Evolutionary conservation across 2,113 vertebrate genomes (phyloP).

Genomic region (Neopipo cinnamomea): DNA sequence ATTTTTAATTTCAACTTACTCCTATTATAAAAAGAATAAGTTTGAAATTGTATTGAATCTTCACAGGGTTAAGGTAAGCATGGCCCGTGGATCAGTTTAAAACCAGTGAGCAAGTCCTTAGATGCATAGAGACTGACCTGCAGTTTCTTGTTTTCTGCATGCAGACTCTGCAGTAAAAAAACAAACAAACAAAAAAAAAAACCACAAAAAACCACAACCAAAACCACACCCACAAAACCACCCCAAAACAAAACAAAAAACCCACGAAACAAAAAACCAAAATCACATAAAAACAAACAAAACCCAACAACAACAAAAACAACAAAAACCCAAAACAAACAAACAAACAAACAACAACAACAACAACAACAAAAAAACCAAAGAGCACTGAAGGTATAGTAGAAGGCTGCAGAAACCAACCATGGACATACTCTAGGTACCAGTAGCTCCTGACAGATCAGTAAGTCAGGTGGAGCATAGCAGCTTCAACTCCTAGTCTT

Average conservation of each 20-base stretch:
- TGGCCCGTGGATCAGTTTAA: neutral
- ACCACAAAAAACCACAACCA: too few species aligned
- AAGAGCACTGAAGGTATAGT: neutral
- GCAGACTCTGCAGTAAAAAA: neutral
- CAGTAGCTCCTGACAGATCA: neutral
- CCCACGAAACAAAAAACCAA: too few species aligned
- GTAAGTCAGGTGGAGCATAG: neutral
- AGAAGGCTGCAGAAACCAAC: neutral
- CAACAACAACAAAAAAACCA: too few species aligned
- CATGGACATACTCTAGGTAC: neutral
- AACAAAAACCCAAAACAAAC: too few species aligned
- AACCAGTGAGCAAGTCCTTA: neutral
- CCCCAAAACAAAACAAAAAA: too few species aligned
- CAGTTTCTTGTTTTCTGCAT: neutral
- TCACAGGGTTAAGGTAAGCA: neutral
- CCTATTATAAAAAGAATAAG: neutral
- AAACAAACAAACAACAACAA: too few species aligned
- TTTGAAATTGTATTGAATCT: neutral
- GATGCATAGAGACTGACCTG: neutral
- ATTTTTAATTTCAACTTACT: neutral
- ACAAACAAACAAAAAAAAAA: too few species aligned
- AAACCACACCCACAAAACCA: too few species aligned
- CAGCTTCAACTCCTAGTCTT: neutral
- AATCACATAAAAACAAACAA: too few species aligned
- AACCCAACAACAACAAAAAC: too few species aligned